Evolutionary conservation across 2,888 invertebrate genomes (phyloP).

Genomic region (Cerceris ruficornis): DNA sequence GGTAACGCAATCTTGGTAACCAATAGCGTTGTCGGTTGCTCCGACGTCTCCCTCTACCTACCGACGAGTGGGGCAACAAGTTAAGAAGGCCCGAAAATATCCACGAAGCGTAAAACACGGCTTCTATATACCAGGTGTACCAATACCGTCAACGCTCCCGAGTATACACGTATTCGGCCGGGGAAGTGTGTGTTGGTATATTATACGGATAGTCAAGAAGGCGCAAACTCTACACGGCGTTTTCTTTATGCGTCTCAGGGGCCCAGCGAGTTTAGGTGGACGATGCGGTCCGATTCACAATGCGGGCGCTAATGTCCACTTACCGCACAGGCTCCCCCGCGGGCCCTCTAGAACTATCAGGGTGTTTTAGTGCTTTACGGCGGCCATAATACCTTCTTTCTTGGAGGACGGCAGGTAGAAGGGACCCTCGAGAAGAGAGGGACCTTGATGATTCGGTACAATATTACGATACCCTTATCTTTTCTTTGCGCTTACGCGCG

Average conservation of each 20-base stretch:
- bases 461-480: slow-evolving; percentile 32
- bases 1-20: slow-evolving; percentile 65
- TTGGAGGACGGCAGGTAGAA: slow-evolving; percentile 56
- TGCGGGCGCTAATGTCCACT: slow-evolving; percentile 74
- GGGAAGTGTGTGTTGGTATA: slow-evolving; percentile 6
- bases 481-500: not conserved
- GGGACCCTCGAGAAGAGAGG: slow-evolving; percentile 15
- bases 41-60: slow-evolving; percentile 33
- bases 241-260: slow-evolving; percentile 50
- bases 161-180: slow-evolving; percentile 13
- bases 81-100: slow-evolving; percentile 58
- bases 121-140: slow-evolving; percentile 29
- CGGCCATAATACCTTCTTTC: slow-evolving; percentile 63
- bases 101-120: slow-evolving; percentile 59
- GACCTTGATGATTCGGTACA: slow-evolving; percentile 39
- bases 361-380: slow-evolving; percentile 72
- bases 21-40: slow-evolving; percentile 62
- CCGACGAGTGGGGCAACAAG: slow-evolving; percentile 26
- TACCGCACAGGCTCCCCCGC: slow-evolving; percentile 52
- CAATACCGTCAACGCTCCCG: slow-evolving; percentile 5
- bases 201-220: slow-evolving; percentile 12
- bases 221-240: slow-evolving; percentile 32
- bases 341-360: slow-evolving; percentile 56
- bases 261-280: slow-evolving; percentile 38
- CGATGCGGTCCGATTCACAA: slow-evolving; percentile 73